Evolutionary conservation across 2,888 invertebrate species (phyloP), one percentile per base, ranked within the genome.

Genomic region (Erynnis tages): DNA sequence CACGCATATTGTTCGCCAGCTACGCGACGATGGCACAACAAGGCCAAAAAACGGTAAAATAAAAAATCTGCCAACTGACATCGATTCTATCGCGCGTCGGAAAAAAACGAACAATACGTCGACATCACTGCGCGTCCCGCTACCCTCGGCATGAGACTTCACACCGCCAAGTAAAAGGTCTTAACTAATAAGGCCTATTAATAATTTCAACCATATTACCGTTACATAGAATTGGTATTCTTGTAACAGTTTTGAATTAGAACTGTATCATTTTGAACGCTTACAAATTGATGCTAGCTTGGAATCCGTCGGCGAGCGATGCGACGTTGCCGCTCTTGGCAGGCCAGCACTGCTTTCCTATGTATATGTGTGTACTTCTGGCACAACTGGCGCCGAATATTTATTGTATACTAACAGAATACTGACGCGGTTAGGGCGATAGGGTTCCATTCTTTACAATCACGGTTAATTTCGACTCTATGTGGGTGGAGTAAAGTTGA

Each of bases 311-410:
- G 76, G 60, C 67, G 63, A 76, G 69, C 73, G 64, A 49, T 52
- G 89, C 88, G 82, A 79, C 80, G 89, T 88, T 88, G 88, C 87
- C 88, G 79, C 69, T 82, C 84, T 79, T 77, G 64, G 74, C 79
- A 72, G 60, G 76, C 77, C 69, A 73, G 74, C 82, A 79, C 73
- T 71, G 78, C 76, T 75, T 69, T 73, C 70, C 79, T 88, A 86
- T 88, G 84, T 88, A 86, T 88, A 85, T 81, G 85, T 86, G 85
- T 87, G 85, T 76, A 72, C 73, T 81, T 75, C 76, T 77, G 81
- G 79, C 82, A 86, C 88, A 87, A 89, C 88, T 88, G 88, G 85
- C 89, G 85, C 88, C 86, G 86, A 87, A 89, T 89, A 88, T 87
- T 89, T 88, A 88, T 88, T 88, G 88, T 88, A 87, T 88, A 88